Percentiles rank a stretch among this genome's conserved stretches.
Evolutionary conservation across 2,888 invertebrate genomes (phyloP).

Genomic region (Rhingia campestris): DNA sequence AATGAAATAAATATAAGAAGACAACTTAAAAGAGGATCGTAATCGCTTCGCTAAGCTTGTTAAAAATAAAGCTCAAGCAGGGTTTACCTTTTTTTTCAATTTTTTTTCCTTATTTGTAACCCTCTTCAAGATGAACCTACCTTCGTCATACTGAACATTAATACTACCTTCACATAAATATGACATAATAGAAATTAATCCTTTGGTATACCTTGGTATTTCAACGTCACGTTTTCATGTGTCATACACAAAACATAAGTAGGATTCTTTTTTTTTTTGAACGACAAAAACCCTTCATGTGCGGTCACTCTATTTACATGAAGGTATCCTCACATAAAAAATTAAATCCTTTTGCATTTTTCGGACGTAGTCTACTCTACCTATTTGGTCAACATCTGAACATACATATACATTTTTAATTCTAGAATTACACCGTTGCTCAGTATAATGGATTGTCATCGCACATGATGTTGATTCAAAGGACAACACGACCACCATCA

Average conservation of each 20-base stretch:
- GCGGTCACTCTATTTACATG: constrained; percentile 10
- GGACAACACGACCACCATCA: constrained; percentile 23
- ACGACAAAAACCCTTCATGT: neutral
- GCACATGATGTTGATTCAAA: constrained; percentile 53
- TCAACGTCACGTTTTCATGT: neutral
- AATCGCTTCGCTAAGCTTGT: too few species aligned
- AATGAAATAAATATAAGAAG: too few species aligned
- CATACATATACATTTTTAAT: constrained; percentile 1
- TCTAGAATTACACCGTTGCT: neutral
- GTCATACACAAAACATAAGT: too few species aligned
- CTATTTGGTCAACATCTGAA: neutral
- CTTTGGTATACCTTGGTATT: neutral
- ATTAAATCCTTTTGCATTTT: constrained; percentile 4
- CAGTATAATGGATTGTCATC: constrained; percentile 65
- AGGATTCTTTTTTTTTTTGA: too few species aligned
- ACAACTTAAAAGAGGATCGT: too few species aligned
- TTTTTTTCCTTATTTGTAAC: too few species aligned
- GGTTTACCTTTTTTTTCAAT: too few species aligned
- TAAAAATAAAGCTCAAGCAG: too few species aligned
- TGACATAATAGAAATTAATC: constrained; percentile 20
- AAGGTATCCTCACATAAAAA: neutral
- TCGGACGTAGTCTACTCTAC: neutral
- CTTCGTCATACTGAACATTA: neutral
- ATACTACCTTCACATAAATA: neutral
- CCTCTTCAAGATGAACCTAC: too few species aligned